These are phyloP conservation scores for Ophonus ardosiacus DNA, from an alignment of 2,888 invertebrate genomes.

Conservation along the genomic window DNA sequence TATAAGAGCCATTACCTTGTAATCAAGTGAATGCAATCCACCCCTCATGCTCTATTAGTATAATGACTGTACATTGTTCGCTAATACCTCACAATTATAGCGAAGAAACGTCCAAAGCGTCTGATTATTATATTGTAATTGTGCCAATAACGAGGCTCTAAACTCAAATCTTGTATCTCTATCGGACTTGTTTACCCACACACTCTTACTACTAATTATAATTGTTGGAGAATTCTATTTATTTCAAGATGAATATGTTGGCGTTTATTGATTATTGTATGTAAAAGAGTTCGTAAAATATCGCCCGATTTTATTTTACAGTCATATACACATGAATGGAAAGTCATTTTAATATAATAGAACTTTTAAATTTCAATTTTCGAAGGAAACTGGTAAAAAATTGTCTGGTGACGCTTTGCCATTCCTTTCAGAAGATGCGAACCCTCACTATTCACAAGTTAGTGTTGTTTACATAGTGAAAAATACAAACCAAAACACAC, in stretches of 20 bases:
- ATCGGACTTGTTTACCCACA: slow-evolving; percentile 38
- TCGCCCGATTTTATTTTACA: slow-evolving; percentile 1
- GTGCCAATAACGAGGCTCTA: slow-evolving; percentile 18
- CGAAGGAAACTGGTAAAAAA: background rate
- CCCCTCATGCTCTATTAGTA: slow-evolving; percentile 21
- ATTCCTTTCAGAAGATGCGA: background rate
- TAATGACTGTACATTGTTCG: slow-evolving; percentile 39
- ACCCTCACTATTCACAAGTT: background rate
- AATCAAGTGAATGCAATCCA: slow-evolving; percentile 40
- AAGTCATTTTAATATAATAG: slow-evolving; percentile 22
- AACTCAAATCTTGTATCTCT: background rate
- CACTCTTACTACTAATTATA: background rate
- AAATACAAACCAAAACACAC: background rate
- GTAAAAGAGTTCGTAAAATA: background rate
- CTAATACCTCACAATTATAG: slow-evolving; percentile 34
- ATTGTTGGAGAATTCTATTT: slow-evolving; percentile 2
- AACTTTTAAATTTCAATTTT: slow-evolving; percentile 13
- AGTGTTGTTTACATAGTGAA: background rate
- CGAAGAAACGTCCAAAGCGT: slow-evolving; percentile 15
- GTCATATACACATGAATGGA: background rate
- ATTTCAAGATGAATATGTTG: background rate
- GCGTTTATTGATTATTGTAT: background rate
- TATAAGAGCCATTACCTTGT: slow-evolving; percentile 24
- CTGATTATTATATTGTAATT: slow-evolving; percentile 44
- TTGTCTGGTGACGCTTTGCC: background rate